phyloP scores from a whole-genome alignment of 1,140 invertebrate species.

The Drosophila subpulchrella region DNA sequence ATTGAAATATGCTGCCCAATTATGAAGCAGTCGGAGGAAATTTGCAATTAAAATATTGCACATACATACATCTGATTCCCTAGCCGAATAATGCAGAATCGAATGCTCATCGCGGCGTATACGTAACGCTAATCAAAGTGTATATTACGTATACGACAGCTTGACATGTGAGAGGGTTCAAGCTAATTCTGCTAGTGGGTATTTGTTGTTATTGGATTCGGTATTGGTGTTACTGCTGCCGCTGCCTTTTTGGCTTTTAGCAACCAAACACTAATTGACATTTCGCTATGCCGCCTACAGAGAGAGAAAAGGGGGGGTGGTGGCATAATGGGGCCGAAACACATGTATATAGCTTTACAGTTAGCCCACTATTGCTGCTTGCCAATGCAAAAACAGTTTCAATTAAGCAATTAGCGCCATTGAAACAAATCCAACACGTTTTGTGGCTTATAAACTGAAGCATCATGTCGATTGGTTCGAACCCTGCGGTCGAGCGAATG shows the following conservation, averaged over 20 bases:
- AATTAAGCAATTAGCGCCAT: constrained; percentile 82
- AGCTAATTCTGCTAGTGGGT: constrained; percentile 58
- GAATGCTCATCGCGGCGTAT: constrained; percentile 55
- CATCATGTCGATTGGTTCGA: constrained; percentile 73
- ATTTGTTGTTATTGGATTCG: constrained; percentile 34
- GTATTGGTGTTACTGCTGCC: constrained; percentile 8
- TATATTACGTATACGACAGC: constrained; percentile 74
- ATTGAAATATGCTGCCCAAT: constrained; percentile 77
- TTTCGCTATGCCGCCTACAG: constrained; percentile 66
- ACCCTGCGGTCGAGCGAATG: constrained; percentile 37
- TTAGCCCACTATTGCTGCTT: constrained; percentile 46
- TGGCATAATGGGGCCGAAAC: constrained; percentile 8
- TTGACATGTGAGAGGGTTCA: constrained; percentile 56
- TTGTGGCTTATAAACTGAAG: constrained; percentile 80
- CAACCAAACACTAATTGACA: constrained; percentile 79
- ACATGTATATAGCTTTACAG: constrained; percentile 60
- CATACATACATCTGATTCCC: constrained; percentile 23
- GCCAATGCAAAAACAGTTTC: constrained; percentile 80
- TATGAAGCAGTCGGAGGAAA: constrained; percentile 52
- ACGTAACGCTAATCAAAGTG: constrained; percentile 71
- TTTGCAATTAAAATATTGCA: constrained; percentile 67
- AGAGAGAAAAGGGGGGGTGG: neutral
- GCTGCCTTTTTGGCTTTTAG: constrained; percentile 76
- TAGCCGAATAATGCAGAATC: constrained; percentile 22
- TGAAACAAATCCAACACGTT: constrained; percentile 83